These are phyloP conservation scores for Chalcis sispes DNA, from an alignment of 2,888 invertebrate genomes.

Conservation along the genomic window DNA sequence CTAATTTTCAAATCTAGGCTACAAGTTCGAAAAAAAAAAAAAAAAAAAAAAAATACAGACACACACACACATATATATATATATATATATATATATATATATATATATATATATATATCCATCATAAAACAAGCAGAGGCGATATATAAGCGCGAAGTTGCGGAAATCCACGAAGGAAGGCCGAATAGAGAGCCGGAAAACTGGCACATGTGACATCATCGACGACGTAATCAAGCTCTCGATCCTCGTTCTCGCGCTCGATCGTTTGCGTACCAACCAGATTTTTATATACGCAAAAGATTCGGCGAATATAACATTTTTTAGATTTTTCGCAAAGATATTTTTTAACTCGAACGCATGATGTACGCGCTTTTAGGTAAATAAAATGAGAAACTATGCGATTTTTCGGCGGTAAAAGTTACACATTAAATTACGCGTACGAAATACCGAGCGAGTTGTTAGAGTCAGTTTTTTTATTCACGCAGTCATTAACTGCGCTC, in stretches of 20 bases:
- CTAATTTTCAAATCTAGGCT: too few relatives aligned
- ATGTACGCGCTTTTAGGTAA: not conserved
- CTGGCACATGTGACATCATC: constrained; percentile 54
- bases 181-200: constrained; percentile 46
- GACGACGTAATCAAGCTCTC: constrained; percentile 39
- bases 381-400: not conserved
- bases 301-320: not conserved
- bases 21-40: too few relatives aligned
- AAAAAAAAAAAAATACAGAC: too few relatives aligned
- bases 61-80: too few relatives aligned
- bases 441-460: constrained; percentile 22
- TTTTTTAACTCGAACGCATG: not conserved
- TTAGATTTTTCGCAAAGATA: not conserved
- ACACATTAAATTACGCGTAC: constrained; percentile 10
- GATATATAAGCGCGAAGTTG: constrained; percentile 6
- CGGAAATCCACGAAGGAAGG: constrained; percentile 41
- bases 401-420: not conserved
- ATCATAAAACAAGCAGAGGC: not conserved
- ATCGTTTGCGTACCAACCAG: constrained; percentile 28
- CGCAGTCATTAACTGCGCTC: constrained; percentile 21
- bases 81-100: not conserved
- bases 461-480: constrained; percentile 37
- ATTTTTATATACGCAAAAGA: not conserved
- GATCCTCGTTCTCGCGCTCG: not conserved
- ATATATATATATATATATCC: not conserved